phyloP scores from a whole-genome alignment of 1,140 invertebrate genomes.

The Zaprionus nigranus region DNA sequence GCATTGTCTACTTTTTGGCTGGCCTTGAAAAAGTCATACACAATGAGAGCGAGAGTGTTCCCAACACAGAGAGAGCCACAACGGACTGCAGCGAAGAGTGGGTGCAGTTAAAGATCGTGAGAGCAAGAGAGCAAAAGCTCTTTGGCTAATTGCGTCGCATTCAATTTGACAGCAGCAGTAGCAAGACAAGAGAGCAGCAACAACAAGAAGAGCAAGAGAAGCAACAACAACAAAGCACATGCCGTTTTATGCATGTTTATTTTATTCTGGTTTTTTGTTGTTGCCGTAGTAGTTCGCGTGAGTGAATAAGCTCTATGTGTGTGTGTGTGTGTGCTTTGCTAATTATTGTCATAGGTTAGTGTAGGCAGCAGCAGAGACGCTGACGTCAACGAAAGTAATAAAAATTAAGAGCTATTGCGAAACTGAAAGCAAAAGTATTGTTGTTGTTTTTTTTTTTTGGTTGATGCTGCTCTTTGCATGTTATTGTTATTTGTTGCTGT shows the following conservation, averaged over 20 bases:
- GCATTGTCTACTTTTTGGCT: constrained; percentile 57
- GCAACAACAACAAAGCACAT: constrained; percentile 32
- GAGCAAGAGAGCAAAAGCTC: constrained; percentile 28
- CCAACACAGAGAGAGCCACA: too few species aligned
- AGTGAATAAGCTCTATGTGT: background rate
- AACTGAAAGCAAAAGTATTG: constrained; percentile 74
- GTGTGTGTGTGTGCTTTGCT: constrained; percentile 52
- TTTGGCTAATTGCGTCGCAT: constrained; percentile 46
- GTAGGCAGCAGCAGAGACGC: constrained; percentile 45
- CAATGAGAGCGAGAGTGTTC: background rate
- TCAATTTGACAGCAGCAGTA: constrained; percentile 29
- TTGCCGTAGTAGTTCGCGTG: constrained; percentile 6
- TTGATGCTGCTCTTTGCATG: constrained; percentile 16
- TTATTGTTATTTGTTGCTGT: constrained; percentile 1
- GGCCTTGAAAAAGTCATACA: constrained; percentile 32
- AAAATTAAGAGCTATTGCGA: constrained; percentile 52
- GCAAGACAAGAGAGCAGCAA: constrained; percentile 7
- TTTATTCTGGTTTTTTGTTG: constrained; percentile 13
- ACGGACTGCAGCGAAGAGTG: background rate
- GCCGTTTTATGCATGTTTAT: constrained; percentile 27
- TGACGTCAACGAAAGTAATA: constrained; percentile 52
- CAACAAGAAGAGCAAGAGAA: background rate
- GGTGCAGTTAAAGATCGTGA: background rate
- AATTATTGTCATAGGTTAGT: constrained; percentile 83
- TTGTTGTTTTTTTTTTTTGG: background rate